A percentile compares a stretch with the other conserved stretches of the same genome.
These are phyloP conservation scores for Centropus bengalensis DNA, from an alignment of 2,113 vertebrate species.

Conservation along the genomic window DNA sequence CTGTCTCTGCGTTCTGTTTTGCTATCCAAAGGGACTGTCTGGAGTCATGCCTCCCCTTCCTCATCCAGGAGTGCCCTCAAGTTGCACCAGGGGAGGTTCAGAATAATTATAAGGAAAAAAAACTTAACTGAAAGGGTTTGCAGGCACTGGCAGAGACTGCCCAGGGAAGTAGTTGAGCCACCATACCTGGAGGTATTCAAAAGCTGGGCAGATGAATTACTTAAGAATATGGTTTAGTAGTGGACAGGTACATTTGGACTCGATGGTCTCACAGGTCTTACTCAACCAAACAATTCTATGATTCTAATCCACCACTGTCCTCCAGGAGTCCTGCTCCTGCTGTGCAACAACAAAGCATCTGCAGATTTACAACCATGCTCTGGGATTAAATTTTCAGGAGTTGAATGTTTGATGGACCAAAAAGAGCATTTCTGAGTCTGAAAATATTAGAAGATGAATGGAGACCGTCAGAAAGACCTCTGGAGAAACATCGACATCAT, in stretches of 20 bases:
- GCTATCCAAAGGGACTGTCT: background rate
- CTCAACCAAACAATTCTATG: no score
- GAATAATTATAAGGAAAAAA: no score
- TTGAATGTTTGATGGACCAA: background rate
- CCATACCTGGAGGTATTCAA: no score
- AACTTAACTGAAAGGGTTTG: no score
- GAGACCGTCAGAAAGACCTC: background rate
- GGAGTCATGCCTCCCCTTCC: background rate
- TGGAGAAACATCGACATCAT: background rate
- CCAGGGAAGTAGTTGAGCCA: no score
- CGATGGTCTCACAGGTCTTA: no score
- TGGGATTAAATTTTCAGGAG: background rate
- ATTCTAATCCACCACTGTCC: no score
- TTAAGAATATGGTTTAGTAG: no score
- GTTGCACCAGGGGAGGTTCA: no score
- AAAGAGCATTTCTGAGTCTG: background rate
- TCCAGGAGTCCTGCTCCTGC: fast-evolving
- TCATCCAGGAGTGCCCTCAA: background rate
- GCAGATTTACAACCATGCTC: background rate
- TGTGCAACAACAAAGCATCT: background rate
- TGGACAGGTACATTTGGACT: no score
- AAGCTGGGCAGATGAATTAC: no score
- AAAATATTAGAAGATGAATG: background rate
- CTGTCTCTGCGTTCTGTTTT: background rate
- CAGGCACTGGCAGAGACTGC: no score